These are phyloP conservation scores for Drosophila erecta DNA, from an alignment of 1,140 invertebrate genomes.

Conservation along the genomic window DNA sequence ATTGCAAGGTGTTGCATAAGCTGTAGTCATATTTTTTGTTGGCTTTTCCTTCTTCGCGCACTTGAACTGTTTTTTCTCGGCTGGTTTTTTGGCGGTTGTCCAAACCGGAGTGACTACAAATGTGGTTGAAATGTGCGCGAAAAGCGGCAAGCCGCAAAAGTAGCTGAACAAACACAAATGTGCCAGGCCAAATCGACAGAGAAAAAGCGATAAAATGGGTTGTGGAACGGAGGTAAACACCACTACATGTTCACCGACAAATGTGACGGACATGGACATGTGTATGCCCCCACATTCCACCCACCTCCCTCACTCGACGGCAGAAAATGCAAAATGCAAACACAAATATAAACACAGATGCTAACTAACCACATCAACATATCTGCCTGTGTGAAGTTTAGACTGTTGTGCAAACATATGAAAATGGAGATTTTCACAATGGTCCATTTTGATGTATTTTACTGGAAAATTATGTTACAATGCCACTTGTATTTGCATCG, in stretches of 20 bases:
- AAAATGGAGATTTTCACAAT: slow-evolving; percentile 63
- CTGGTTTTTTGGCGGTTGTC: slow-evolving; percentile 54
- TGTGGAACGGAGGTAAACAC: slow-evolving; percentile 54
- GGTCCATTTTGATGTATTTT: slow-evolving; percentile 76
- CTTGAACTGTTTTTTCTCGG: slow-evolving; percentile 22
- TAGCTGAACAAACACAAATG: slow-evolving; percentile 81
- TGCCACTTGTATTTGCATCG: slow-evolving; percentile 59
- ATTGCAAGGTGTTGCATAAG: neutral
- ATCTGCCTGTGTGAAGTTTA: slow-evolving; percentile 27
- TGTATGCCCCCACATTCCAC: slow-evolving; percentile 11
- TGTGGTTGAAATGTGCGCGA: slow-evolving; percentile 79
- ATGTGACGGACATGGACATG: slow-evolving; percentile 64
- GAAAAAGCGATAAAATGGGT: slow-evolving; percentile 36
- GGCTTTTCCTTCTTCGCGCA: neutral
- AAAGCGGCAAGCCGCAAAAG: slow-evolving; percentile 81
- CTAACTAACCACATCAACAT: slow-evolving; percentile 75
- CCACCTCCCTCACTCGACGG: slow-evolving; percentile 1
- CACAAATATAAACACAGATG: slow-evolving; percentile 81
- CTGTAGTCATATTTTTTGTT: slow-evolving; percentile 12
- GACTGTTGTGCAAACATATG: slow-evolving; percentile 50
- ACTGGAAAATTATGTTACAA: slow-evolving; percentile 76
- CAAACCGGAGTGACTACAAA: slow-evolving; percentile 76
- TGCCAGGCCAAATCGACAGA: slow-evolving; percentile 67
- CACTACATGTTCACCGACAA: slow-evolving; percentile 40
- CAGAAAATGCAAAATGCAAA: slow-evolving; percentile 75